These are phyloP conservation scores for Mobula birostris DNA, from an alignment of 2,113 vertebrate species.

Conservation along the genomic window DNA sequence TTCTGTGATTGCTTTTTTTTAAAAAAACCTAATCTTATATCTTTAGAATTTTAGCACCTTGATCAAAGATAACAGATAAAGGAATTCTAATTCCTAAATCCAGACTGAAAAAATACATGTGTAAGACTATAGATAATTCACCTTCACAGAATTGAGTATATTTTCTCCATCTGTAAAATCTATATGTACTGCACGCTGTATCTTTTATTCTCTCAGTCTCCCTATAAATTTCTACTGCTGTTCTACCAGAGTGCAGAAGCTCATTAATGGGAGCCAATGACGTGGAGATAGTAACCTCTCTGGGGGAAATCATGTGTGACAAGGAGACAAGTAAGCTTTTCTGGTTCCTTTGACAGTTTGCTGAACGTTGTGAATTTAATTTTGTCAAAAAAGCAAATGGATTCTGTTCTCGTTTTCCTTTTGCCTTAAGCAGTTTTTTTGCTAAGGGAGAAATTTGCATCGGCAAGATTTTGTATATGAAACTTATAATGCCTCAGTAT, in stretches of 20 bases:
- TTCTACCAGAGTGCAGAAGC: neutral
- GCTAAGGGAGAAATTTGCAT: neutral
- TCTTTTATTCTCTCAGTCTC: neutral
- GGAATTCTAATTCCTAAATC: neutral
- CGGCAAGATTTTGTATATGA: neutral
- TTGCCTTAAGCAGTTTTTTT: neutral
- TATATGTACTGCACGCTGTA: neutral
- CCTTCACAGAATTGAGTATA: neutral
- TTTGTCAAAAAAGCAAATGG: neutral
- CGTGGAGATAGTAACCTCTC: neutral
- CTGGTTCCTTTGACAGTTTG: neutral
- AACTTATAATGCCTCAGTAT: neutral
- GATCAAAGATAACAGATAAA: neutral
- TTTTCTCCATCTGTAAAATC: neutral
- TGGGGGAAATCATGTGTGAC: neutral
- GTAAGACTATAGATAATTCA: neutral
- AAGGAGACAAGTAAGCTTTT: neutral
- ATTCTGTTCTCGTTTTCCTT: neutral
- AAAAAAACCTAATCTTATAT: neutral
- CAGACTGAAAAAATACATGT: neutral
- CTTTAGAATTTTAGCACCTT: neutral
- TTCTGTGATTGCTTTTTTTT: too few relatives aligned
- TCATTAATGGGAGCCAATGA: neutral
- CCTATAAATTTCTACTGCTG: neutral
- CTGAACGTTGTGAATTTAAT: conserved; percentile 1